These are phyloP conservation scores for Dasypus novemcinctus DNA, from an alignment of 2,113 vertebrate genomes.

Conservation along the genomic window DNA sequence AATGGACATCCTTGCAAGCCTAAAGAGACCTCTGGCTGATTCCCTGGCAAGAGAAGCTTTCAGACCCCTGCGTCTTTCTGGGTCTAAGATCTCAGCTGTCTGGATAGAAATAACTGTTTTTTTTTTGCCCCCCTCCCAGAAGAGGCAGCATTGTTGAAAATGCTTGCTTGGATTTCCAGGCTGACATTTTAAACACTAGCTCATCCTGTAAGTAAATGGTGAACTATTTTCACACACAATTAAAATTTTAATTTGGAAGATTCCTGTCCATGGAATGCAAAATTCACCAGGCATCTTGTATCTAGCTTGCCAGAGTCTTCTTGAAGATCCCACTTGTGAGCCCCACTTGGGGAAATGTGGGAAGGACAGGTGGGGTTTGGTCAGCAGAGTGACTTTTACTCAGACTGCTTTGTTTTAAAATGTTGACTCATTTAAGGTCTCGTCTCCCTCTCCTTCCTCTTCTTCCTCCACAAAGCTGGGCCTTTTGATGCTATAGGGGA, in stretches of 20 bases:
- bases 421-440: background rate
- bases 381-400: background rate
- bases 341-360: background rate
- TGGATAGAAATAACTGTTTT: background rate
- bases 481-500: background rate
- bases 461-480: background rate
- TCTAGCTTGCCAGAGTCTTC: background rate
- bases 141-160: no score
- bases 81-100: background rate
- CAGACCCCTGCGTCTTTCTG: background rate
- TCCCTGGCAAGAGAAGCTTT: background rate
- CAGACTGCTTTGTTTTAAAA: slow-evolving; percentile 17
- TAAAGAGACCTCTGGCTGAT: background rate
- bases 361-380: background rate
- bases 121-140: no score
- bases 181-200: no score
- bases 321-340: background rate
- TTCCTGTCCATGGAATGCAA: no score
- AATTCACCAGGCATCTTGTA: background rate
- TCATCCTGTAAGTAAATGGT: no score
- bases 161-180: no score
- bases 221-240: no score
- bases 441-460: background rate
- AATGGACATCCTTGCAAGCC: background rate
- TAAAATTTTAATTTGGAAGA: no score